Percentiles rank a stretch among this genome's conserved stretches.
Evolutionary conservation across 2,797 vertebrate species (phyloP).

Genomic region (Poeciliopsis gracilis): DNA sequence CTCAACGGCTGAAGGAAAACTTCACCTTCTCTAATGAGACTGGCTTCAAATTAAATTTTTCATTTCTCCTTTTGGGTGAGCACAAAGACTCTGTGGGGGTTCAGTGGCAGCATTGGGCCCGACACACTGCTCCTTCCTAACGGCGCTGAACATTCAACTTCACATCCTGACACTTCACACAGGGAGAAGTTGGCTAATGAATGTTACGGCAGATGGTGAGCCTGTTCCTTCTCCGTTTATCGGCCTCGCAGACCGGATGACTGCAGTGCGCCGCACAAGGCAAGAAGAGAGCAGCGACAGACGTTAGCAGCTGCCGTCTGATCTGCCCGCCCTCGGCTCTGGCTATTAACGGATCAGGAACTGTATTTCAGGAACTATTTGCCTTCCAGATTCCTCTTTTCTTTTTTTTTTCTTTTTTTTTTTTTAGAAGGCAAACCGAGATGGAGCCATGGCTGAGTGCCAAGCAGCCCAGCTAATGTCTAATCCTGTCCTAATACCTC

Average conservation of each 20-base stretch:
- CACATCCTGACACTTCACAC: slow-evolving; percentile 20
- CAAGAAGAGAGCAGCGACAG: slow-evolving; percentile 5
- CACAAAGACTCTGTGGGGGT: slow-evolving; percentile 27
- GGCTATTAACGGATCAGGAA: slow-evolving; percentile 29
- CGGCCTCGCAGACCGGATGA: neutral
- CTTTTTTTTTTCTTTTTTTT: slow-evolving; percentile 13
- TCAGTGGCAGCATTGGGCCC: slow-evolving; percentile 10
- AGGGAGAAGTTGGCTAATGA: neutral
- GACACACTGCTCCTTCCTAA: slow-evolving; percentile 10
- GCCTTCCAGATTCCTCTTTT: neutral
- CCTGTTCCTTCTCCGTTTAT: neutral
- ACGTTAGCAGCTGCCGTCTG: slow-evolving; percentile 34
- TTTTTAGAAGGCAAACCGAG: slow-evolving; percentile 12
- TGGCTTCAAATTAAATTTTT: slow-evolving; percentile 25
- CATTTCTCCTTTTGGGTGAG: slow-evolving; percentile 33
- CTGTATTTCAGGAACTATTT: slow-evolving; percentile 29
- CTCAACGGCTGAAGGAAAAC: slow-evolving; percentile 34
- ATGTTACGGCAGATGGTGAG: neutral
- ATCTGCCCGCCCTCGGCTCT: slow-evolving; percentile 10
- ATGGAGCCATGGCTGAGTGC: slow-evolving; percentile 51
- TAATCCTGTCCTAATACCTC: slow-evolving; percentile 72
- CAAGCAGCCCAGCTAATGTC: slow-evolving; percentile 62
- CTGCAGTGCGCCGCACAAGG: neutral
- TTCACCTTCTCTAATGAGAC: slow-evolving; percentile 54
- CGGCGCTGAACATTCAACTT: slow-evolving; percentile 18